A percentile compares a stretch with the other conserved stretches of the same genome.
These are phyloP conservation scores for Papilio machaon DNA, from an alignment of 1,140 invertebrate species.

Conservation along the genomic window DNA sequence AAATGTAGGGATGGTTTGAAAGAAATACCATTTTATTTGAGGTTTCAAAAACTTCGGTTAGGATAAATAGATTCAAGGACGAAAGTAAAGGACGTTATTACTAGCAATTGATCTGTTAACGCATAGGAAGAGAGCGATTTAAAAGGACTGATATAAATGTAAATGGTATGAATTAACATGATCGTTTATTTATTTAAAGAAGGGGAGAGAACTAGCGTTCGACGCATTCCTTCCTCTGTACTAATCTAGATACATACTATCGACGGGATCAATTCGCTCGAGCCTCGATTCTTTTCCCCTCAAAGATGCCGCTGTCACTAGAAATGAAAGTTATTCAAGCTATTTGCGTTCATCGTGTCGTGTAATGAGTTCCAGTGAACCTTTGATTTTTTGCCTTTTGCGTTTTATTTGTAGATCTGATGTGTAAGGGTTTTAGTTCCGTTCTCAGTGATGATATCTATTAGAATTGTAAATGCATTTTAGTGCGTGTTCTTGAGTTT, in stretches of 20 bases:
- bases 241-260: conserved; percentile 20
- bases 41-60: not conserved
- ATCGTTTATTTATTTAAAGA: conserved; percentile 31
- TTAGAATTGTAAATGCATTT: conserved; percentile 7
- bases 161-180: conserved; percentile 24
- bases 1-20: not conserved
- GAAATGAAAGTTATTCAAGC: conserved; percentile 19
- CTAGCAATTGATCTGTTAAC: not conserved
- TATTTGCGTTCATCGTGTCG: conserved; percentile 28
- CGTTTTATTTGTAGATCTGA: not conserved
- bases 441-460: not conserved
- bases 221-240: conserved; percentile 7
- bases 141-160: conserved; percentile 7
- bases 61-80: not conserved
- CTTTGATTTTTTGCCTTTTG: not conserved
- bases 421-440: not conserved
- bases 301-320: conserved; percentile 31
- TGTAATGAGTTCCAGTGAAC: conserved; percentile 27
- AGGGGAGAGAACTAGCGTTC: conserved; percentile 4
- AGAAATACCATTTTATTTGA: not conserved
- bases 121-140: not conserved
- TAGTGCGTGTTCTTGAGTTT: not conserved
- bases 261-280: conserved; percentile 17
- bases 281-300: not conserved
- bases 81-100: not conserved